Evolutionary conservation across 2,888 invertebrate genomes (phyloP).

Genomic region (Hartigia nigra): DNA sequence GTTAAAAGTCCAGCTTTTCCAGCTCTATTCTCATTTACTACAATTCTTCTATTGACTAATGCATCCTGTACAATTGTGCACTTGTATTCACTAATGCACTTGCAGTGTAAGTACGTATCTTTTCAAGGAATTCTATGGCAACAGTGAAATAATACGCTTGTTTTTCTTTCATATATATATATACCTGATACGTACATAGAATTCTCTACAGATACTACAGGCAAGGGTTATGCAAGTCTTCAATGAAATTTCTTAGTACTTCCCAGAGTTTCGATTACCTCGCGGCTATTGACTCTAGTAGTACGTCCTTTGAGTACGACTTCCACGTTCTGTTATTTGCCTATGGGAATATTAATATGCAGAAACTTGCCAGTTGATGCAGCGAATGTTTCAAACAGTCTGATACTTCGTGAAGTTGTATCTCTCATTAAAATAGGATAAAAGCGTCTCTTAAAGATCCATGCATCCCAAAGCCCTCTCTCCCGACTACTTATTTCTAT

Average conservation of each 20-base stretch:
- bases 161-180: too few species aligned
- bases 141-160: not conserved
- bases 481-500: not conserved
- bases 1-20: not conserved
- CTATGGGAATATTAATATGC: not conserved
- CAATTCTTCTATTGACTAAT: not conserved
- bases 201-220: too few species aligned
- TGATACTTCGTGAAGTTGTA: not conserved
- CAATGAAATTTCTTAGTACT: not conserved
- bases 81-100: not conserved
- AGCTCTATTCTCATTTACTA: not conserved
- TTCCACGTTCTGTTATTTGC: not conserved
- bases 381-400: not conserved
- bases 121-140: not conserved
- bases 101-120: not conserved
- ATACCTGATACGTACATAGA: too few species aligned
- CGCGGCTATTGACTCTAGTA: not conserved
- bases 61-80: not conserved
- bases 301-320: not conserved
- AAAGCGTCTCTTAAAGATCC: not conserved
- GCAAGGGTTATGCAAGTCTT: not conserved
- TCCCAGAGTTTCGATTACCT: not conserved
- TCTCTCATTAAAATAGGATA: not conserved
- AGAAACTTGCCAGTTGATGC: not conserved
- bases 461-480: not conserved